Percentiles rank a stretch among this genome's conserved stretches.
Evolutionary conservation across 1,140 invertebrate genomes (phyloP).

Genomic region (Drosophila albomicans): DNA sequence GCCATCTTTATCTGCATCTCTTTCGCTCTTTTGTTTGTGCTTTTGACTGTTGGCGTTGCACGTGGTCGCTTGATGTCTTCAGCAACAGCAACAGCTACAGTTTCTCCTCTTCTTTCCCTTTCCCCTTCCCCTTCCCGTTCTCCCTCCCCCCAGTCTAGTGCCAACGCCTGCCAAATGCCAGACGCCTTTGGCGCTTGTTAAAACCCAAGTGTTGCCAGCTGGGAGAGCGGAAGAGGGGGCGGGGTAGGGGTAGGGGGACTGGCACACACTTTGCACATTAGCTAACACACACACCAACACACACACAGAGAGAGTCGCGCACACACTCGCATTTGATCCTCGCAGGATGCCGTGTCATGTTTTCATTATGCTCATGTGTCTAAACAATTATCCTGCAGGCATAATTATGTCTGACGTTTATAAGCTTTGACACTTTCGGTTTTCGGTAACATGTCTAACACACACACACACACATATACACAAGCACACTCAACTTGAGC

Average conservation of each 20-base stretch:
- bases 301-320: slow-evolving; percentile 19
- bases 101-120: no score
- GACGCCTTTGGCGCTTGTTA: slow-evolving; percentile 71
- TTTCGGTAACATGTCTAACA: slow-evolving; percentile 71
- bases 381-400: slow-evolving; percentile 84
- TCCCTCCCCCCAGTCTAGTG: neutral
- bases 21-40: slow-evolving; percentile 13
- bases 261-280: slow-evolving; percentile 10
- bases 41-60: slow-evolving; percentile 36
- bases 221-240: neutral
- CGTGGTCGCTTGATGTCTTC: slow-evolving; percentile 3
- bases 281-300: slow-evolving; percentile 16
- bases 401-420: slow-evolving; percentile 84
- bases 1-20: no score
- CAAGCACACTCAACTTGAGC: neutral
- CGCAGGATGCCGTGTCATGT: slow-evolving; percentile 83
- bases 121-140: no score
- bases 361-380: slow-evolving; percentile 85
- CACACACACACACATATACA: slow-evolving; percentile 38
- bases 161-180: slow-evolving; percentile 18
- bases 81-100: neutral
- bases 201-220: slow-evolving; percentile 57
- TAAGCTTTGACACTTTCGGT: slow-evolving; percentile 84
- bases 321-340: slow-evolving; percentile 63
- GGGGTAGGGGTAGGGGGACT: neutral